These are phyloP conservation scores for Drosophila sp. DNA, from an alignment of 1,140 invertebrate genomes.

Conservation along the genomic window DNA sequence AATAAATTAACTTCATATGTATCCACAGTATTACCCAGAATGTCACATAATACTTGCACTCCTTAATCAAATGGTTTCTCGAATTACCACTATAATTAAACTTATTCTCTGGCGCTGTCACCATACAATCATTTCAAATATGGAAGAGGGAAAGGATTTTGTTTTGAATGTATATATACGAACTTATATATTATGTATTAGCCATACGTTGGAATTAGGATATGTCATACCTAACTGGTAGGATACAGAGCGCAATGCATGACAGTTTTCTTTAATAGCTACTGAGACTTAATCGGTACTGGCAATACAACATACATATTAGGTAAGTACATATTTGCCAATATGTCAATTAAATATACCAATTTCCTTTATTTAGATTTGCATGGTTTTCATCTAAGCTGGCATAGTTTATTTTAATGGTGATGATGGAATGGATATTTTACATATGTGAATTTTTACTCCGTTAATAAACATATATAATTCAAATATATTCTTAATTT, in stretches of 20 bases:
- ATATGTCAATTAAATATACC: too few relatives aligned
- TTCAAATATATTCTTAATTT: too few relatives aligned
- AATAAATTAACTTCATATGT: too few relatives aligned
- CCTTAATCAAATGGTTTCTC: too few relatives aligned
- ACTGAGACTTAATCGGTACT: constrained; percentile 12
- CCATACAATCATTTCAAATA: too few relatives aligned
- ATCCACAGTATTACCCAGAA: too few relatives aligned
- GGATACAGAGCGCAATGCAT: constrained; percentile 18
- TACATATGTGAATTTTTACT: too few relatives aligned
- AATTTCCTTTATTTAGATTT: constrained; percentile 23
- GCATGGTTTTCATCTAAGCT: constrained; percentile 29
- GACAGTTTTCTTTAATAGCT: background rate
- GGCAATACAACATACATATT: background rate
- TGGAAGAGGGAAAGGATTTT: background rate
- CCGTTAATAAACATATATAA: too few relatives aligned
- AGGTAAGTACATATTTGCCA: constrained; percentile 11
- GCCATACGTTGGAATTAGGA: constrained; percentile 45
- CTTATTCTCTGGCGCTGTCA: too few relatives aligned
- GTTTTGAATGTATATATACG: background rate
- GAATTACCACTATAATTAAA: too few relatives aligned
- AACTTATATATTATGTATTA: background rate
- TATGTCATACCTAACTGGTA: background rate
- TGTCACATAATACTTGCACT: background rate
- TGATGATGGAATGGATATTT: constrained; percentile 9
- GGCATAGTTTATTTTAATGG: constrained; percentile 20